A percentile compares a stretch with the other conserved stretches of the same genome.
Evolutionary conservation across 2,888 invertebrate genomes (phyloP).

Genomic region (Drosophila falleni): DNA sequence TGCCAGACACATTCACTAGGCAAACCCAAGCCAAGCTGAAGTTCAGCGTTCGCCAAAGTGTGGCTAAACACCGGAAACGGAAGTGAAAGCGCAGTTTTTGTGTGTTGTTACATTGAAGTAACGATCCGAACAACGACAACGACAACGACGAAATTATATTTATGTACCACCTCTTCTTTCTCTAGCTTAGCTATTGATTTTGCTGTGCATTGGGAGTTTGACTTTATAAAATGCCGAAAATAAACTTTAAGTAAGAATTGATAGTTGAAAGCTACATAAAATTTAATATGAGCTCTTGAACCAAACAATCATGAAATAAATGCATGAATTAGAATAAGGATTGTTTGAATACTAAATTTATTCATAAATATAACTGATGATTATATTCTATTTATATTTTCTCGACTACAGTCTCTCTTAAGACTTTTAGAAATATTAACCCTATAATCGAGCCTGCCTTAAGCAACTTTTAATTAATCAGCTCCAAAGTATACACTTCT

Average conservation of each 20-base stretch:
- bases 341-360: background rate
- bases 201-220: background rate
- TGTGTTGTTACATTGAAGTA: slow-evolving; percentile 61
- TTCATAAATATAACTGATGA: background rate
- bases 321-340: background rate
- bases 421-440: too few species aligned
- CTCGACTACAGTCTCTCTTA: background rate
- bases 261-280: background rate
- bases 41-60: slow-evolving; percentile 62
- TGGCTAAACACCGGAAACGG: slow-evolving; percentile 77
- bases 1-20: slow-evolving; percentile 69
- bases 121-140: slow-evolving; percentile 62
- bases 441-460: too few species aligned
- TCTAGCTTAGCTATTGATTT: slow-evolving; percentile 46
- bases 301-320: too few species aligned
- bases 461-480: background rate
- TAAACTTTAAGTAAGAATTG: background rate
- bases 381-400: background rate
- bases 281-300: background rate
- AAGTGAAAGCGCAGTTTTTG: slow-evolving; percentile 77
- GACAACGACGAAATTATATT: slow-evolving; percentile 68
- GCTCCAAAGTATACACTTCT: background rate
- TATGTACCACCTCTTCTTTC: slow-evolving; percentile 50
- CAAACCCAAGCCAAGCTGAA: slow-evolving; percentile 27
- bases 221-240: background rate